These are phyloP conservation scores for Drosophila acutilabella DNA, from an alignment of 2,888 invertebrate genomes.

Conservation along the genomic window DNA sequence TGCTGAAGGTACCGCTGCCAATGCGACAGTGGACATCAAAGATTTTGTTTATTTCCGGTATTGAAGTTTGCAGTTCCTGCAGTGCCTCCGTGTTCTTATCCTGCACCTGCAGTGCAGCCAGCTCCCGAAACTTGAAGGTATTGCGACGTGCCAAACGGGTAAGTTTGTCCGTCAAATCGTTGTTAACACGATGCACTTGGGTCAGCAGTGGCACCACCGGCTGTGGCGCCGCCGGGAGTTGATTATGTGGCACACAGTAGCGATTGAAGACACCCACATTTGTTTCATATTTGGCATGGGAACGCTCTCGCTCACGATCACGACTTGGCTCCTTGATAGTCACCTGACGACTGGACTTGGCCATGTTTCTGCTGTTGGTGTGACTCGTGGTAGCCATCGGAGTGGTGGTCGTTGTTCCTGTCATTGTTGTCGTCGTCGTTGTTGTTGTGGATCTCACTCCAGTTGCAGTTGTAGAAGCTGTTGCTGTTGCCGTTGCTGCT, in stretches of 20 bases:
- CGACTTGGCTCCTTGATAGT: conserved; percentile 9
- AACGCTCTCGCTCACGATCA: conserved; percentile 8
- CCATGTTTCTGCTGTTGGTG: background rate
- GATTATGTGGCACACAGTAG: conserved; percentile 19
- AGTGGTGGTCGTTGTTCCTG: background rate
- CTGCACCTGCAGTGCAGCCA: conserved; percentile 50
- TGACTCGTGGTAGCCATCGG: conserved; percentile 5
- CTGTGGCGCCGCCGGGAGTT: conserved; percentile 9
- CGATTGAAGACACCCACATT: conserved; percentile 27
- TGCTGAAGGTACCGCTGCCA: conserved; percentile 95
- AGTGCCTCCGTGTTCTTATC: conserved; percentile 80
- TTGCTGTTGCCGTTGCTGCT: background rate
- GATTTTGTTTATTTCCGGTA: conserved; percentile 88
- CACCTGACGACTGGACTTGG: conserved; percentile 14
- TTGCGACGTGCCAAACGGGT: conserved; percentile 51
- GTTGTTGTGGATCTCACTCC: background rate
- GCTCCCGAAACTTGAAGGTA: conserved; percentile 49
- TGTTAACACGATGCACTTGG: conserved; percentile 51
- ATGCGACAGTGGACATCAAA: conserved; percentile 90
- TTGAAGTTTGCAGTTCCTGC: conserved; percentile 78
- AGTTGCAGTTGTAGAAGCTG: background rate
- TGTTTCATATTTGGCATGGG: conserved; percentile 13
- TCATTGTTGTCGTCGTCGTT: background rate
- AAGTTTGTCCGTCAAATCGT: conserved; percentile 46
- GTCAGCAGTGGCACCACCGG: conserved; percentile 30